Evolutionary conservation across 2,888 invertebrate genomes (phyloP), one percentile per base, ranked within the genome.

Genomic region (Cryptops parisi): DNA sequence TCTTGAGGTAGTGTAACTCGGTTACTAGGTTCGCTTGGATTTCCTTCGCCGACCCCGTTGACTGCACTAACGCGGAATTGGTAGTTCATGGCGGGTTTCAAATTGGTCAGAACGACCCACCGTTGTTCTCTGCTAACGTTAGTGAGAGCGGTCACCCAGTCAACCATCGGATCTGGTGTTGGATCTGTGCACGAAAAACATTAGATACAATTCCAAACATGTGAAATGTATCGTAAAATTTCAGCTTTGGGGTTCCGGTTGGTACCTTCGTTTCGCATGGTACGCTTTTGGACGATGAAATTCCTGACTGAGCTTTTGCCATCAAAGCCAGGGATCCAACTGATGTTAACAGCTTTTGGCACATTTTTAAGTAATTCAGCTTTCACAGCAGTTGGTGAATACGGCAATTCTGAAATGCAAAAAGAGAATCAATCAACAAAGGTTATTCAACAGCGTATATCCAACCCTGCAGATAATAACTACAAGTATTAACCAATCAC

Each of bases 21-120:
- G 64, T 88, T 88, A 59, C 89, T 90, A 0, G 93, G 84, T 55
- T 84, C 82, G 0, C 93, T 93, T 1, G 89, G 80, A 1, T 84
- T 81, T 2, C 97, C 96, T 67, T 94, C 90, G 0, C 97, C 97
- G 1, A 96, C 93, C 48, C 84, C 83, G 70, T 98, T 98, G 12
- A 93, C 84, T 15, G 97, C 93, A 58, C 87, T 87, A n/a, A 98
- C 87, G 57, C 96, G 77, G 70, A 98, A 98, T 68, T 94, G 91
- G 70, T 97, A 98, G 0, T 87, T 84, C 0, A 90, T 84, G 0
- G 96, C 93, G 0, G 97, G 96, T 69, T 90, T 89, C 47, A 97
- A 73, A 65, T 84, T 85, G 41, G 81, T 82, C 47, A 96, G 72
- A 38, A 89, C 68, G 12, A 84, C 78, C 81, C 82, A 87, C 47